Evolutionary conservation across 2,888 invertebrate species (phyloP).

Genomic region (Steinernema carpocapsae): DNA sequence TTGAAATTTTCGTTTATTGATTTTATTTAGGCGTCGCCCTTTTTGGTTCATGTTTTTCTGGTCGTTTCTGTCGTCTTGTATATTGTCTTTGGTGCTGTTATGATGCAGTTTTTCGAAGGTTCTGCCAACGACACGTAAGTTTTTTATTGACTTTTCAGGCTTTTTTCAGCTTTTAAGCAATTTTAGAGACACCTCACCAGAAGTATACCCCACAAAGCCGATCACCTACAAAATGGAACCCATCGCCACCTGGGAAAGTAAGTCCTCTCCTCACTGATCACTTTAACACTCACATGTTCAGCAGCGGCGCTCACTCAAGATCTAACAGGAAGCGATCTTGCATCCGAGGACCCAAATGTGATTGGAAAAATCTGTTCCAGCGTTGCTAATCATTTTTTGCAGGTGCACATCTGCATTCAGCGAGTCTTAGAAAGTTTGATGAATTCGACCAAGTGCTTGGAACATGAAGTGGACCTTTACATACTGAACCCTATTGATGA

Average conservation of each 20-base stretch:
- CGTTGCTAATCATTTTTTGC: slow-evolving; percentile 12
- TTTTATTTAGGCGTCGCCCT: slow-evolving; percentile 59
- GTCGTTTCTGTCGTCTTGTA: slow-evolving; percentile 58
- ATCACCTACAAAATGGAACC: slow-evolving; percentile 12
- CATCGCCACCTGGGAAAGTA: background rate
- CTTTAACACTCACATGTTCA: slow-evolving; percentile 21
- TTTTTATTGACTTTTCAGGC: background rate
- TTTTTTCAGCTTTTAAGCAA: no score
- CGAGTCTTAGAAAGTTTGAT: slow-evolving; percentile 36
- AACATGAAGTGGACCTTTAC: slow-evolving; percentile 42
- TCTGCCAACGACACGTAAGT: slow-evolving; percentile 41
- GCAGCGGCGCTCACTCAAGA: background rate
- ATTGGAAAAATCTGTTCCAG: slow-evolving; percentile 36
- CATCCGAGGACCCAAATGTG: slow-evolving; percentile 36
- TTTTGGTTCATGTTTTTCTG: slow-evolving; percentile 59
- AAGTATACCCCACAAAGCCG: background rate
- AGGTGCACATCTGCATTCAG: slow-evolving; percentile 41
- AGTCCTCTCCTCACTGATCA: background rate
- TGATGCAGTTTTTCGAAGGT: slow-evolving; percentile 59
- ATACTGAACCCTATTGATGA: slow-evolving; percentile 44
- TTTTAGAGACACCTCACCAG: background rate
- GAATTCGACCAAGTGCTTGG: slow-evolving; percentile 39
- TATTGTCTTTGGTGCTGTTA: slow-evolving; percentile 59
- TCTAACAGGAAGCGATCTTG: slow-evolving; percentile 5
- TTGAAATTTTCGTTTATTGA: slow-evolving; percentile 10